Conservation (phyloP, 1,140 invertebrate species). For the Trinorchestia longiramus region DNA sequence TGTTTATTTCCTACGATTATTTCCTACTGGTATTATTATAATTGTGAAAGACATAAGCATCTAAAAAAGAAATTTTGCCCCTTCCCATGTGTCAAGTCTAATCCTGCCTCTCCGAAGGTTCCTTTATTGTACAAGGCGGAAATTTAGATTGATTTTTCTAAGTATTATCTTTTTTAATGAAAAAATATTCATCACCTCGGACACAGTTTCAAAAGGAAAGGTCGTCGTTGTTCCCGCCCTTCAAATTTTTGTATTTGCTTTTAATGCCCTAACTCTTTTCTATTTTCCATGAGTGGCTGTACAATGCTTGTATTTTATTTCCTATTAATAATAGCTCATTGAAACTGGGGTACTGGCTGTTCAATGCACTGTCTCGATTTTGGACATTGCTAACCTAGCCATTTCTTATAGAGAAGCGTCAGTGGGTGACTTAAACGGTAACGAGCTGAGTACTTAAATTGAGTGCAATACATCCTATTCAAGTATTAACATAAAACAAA, state of each 20-base stretch:
- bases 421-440: background rate
- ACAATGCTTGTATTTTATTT: no score
- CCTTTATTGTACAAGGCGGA: background rate
- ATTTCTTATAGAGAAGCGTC: background rate
- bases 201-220: background rate
- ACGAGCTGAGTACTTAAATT: background rate
- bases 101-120: background rate
- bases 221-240: background rate
- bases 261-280: background rate
- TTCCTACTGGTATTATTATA: background rate
- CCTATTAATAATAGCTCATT: background rate
- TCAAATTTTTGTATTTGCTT: background rate
- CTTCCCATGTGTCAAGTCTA: background rate
- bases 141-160: background rate
- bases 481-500: background rate
- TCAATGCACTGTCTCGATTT: background rate
- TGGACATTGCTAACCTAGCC: background rate
- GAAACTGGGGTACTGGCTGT: background rate
- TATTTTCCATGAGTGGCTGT: background rate
- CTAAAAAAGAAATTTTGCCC: background rate
- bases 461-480: background rate
- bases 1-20: background rate
- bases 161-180: background rate
- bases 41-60: background rate
- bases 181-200: background rate